Base-by-base conservation (phyloP, 1,140 invertebrate species). In the Metopolophium dirhodum region DNA sequence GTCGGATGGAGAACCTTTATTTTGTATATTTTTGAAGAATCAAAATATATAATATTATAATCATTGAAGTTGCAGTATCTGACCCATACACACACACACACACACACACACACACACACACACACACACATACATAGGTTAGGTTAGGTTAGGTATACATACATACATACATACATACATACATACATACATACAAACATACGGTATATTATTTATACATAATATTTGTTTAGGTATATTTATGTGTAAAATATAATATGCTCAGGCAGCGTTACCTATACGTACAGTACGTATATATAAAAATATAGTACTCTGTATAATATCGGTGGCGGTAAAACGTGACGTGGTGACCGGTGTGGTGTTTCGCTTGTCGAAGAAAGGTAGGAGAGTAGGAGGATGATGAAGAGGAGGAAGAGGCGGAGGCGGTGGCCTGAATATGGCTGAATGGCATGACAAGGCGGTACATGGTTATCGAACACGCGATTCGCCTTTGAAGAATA, bases 391-490 rank as follows among this genome's bases (percentile, higher is more conserved):
- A 37, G 37, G 14, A 20, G 1, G 35, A 2, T 2, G 82, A 14
- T 6, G 77, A 35, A 6, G 35, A 22, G 23, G 86, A 9, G 85
- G 47, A 30, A 35, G n/a, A 8, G 47, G 49, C 49, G 87, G 49
- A 37, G 47, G 47, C 22, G 51, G 35, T 35, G 26, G 87, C n/a
- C 30, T 8, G 87, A 77, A 68, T 91, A 91, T n/a, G 37, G 68
- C 91, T 82, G 68, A 54, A 92, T 83, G n/a, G 91, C 91, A 92
- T 51, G 91, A 83, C 91, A 83, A 91, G 57, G 57, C 47, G 91
- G 88, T 35, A 89, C 77, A 51, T 83, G 91, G 91, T 92, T 82
- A 82, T 83, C 91, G 30, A 35, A 85, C 91, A 92, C 91, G 91
- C 91, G 91, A 92, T 92, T 83, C 68, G 91, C 45, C 2, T 54